These are phyloP conservation scores for Plemyria rubiginata DNA, from an alignment of 2,888 invertebrate species.

Conservation along the genomic window DNA sequence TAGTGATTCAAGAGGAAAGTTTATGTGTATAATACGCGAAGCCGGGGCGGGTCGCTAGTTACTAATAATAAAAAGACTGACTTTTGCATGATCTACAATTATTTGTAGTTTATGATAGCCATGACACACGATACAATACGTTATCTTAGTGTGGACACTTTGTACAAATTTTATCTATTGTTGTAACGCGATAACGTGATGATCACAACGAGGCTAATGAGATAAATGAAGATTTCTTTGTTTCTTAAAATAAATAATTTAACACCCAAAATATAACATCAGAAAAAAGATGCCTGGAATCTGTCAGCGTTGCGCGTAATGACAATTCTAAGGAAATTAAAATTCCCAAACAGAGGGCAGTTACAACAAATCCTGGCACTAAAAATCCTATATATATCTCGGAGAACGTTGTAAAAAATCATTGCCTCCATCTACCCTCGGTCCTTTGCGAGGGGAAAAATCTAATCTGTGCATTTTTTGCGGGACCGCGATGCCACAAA, in stretches of 20 bases:
- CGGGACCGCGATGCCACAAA: conserved; percentile 86
- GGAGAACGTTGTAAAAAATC: conserved; percentile 83
- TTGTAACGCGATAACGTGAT: too few species aligned
- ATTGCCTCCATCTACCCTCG: conserved; percentile 82
- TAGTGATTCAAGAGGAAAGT: too few species aligned
- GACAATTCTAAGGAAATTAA: conserved; percentile 77
- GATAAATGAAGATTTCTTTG: background rate
- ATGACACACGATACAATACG: too few species aligned
- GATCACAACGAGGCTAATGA: too few species aligned
- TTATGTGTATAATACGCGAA: too few species aligned
- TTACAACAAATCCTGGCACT: conserved; percentile 82
- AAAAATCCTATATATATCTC: conserved; percentile 82
- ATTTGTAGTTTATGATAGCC: too few species aligned
- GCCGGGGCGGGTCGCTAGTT: too few species aligned
- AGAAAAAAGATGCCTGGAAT: conserved; percentile 31
- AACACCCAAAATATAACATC: background rate
- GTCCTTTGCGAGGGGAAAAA: conserved; percentile 81
- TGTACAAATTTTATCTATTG: too few species aligned
- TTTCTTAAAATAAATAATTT: conserved; percentile 15
- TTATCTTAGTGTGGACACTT: too few species aligned
- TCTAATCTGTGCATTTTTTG: conserved; percentile 86
- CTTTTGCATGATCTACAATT: too few species aligned
- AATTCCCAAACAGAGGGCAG: conserved; percentile 81
- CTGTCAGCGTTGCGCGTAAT: conserved; percentile 33
- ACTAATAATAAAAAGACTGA: too few species aligned